Conservation (phyloP, 2,797 vertebrate species). For the Nyctalus aviator region DNA sequence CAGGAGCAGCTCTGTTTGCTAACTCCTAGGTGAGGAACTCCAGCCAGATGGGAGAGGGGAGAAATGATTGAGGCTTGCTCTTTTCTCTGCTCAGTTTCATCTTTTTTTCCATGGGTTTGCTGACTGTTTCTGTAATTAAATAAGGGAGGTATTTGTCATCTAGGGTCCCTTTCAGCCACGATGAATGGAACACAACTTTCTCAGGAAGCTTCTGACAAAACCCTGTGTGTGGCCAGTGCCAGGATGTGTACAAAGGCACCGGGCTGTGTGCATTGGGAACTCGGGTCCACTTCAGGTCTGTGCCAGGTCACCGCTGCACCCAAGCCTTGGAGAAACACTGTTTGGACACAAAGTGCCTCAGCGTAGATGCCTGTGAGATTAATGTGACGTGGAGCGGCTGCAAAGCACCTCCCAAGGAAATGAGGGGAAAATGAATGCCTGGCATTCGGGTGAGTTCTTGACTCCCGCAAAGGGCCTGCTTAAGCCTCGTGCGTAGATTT, state of each 20-base stretch:
- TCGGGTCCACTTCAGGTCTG: constrained; percentile 53
- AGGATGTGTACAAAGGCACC: constrained; percentile 63
- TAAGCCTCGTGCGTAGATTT: background rate
- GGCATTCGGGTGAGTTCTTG: background rate
- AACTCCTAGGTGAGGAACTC: constrained; percentile 52
- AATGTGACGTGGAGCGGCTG: background rate
- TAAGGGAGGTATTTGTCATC: constrained; percentile 73
- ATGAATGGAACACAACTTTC: constrained; percentile 78
- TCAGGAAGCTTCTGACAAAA: constrained; percentile 80
- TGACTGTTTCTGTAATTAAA: constrained; percentile 72
- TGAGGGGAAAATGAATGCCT: constrained; percentile 41
- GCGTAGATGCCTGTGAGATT: background rate
- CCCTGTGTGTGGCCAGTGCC: constrained; percentile 59
- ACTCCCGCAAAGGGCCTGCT: background rate
- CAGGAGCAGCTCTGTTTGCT: constrained; percentile 14
- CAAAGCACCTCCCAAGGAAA: background rate
- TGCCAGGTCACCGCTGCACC: constrained; percentile 22
- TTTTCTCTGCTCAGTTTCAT: constrained; percentile 71
- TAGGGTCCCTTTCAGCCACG: constrained; percentile 71
- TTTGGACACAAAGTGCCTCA: constrained; percentile 64
- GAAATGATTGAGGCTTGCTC: constrained; percentile 59
- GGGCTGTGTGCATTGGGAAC: constrained; percentile 13
- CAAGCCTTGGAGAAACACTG: background rate
- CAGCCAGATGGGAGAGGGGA: background rate
- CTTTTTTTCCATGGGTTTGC: constrained; percentile 72